phyloP scores from a whole-genome alignment of 2,797 vertebrate species.

The Sphenopsis melanotis region DNA sequence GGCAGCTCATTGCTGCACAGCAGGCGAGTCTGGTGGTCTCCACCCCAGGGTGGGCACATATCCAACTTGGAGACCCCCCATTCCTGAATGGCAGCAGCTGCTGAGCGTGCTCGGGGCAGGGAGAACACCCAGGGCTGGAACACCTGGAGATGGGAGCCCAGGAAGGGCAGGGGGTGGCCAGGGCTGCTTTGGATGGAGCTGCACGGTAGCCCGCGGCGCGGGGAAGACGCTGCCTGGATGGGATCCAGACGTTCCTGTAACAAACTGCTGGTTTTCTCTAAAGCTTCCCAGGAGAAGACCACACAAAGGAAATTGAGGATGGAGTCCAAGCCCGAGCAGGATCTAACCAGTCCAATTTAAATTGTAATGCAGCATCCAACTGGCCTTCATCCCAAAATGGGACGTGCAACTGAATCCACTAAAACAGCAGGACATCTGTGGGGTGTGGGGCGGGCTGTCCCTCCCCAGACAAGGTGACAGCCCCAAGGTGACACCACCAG shows the following conservation, averaged over 20 bases:
- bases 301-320: background rate
- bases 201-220: background rate
- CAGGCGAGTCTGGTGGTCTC: background rate
- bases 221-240: background rate
- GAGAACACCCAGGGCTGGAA: background rate
- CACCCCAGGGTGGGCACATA: fast-evolving
- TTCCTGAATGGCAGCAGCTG: fast-evolving
- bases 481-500: background rate
- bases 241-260: background rate
- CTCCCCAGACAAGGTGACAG: background rate
- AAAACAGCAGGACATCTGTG: fast-evolving
- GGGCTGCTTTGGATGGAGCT: fast-evolving
- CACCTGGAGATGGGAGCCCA: fast-evolving
- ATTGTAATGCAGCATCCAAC: background rate
- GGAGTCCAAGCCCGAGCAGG: background rate
- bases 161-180: background rate
- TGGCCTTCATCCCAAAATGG: background rate
- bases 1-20: background rate
- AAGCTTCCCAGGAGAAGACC: background rate
- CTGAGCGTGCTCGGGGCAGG: fast-evolving
- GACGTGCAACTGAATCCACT: background rate
- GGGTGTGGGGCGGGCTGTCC: background rate
- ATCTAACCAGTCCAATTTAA: background rate
- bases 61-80: background rate
- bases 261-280: background rate